Evolutionary conservation across 2,113 vertebrate species (phyloP), one percentile per base, ranked within the genome.

Genomic region (Pleuronectes platessa): DNA sequence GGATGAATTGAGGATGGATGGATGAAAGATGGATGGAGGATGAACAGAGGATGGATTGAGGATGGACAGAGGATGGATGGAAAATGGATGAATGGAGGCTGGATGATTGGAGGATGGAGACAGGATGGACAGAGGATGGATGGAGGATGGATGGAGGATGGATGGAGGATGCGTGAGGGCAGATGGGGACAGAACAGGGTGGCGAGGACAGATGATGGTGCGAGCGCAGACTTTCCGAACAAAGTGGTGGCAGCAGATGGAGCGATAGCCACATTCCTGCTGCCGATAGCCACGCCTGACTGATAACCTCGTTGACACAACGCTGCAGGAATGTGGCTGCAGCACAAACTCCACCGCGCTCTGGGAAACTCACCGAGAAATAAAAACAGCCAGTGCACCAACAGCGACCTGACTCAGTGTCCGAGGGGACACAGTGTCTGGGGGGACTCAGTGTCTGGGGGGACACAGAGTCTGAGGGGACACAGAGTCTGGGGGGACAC

Each of bases 271-370:
- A 79, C 83, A 88, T 89, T 92, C 88, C 83, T 85, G 51, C 71
- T 42, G 73, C 79, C 23, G 83, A 80, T 85, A 88, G 69, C 76
- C 76, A 89, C 83, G 88, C 88, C 85, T 87, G 76, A 87, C 74
- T 83, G 89, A 35, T 89, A 87, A 89, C 80, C 67, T 55, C 21
- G 90, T 92, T 89, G 87, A 89, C 79, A 76, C 88, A 92, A 88
- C 70, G 86, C 81, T 72, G 76, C 70, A 83, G 85, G 90, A 92
- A 92, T 90, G 84, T 66, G 74, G 81, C 80, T 15, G 77, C 89
- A 83, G 87, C 81, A 90, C 76, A 88, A 92, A 92, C 90, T 86
- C 71, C 77, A 77, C 62, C 75, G 74, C 84, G 81, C 78, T 76
- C 77, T 84, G 86, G 81, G 78, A 89, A 88, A 77, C 58, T n/a